Percentiles rank a stretch among this genome's conserved stretches.
These are phyloP conservation scores for Dichetophora obliterata DNA, from an alignment of 2,888 invertebrate genomes.

Conservation along the genomic window DNA sequence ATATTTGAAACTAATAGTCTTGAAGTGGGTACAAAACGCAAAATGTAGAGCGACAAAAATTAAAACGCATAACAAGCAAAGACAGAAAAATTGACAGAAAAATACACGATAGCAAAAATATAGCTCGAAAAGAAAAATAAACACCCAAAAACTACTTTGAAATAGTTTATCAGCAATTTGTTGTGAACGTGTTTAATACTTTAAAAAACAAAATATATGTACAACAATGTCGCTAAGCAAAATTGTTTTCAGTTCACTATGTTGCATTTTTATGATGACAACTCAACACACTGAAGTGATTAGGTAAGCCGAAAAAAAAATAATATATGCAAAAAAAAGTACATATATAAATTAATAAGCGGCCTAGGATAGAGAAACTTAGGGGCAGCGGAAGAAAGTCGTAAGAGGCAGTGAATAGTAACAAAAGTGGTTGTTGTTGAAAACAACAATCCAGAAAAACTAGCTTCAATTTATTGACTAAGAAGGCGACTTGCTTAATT, in stretches of 20 bases:
- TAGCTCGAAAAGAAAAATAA: conserved; percentile 8
- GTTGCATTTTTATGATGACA: conserved; percentile 35
- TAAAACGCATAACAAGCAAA: conserved; percentile 7
- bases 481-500: too few species aligned
- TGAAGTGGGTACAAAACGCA: background rate
- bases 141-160: conserved; percentile 27
- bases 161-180: conserved; percentile 14
- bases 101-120: conserved; percentile 12
- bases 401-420: background rate
- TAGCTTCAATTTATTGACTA: too few species aligned
- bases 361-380: background rate
- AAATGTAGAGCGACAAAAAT: conserved; percentile 11
- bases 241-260: conserved; percentile 38
- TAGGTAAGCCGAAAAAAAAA: conserved; percentile 33
- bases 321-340: background rate
- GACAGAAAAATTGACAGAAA: conserved; percentile 16
- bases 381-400: background rate
- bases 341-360: background rate
- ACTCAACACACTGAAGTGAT: conserved; percentile 17
- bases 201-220: background rate
- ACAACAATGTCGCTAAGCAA: conserved; percentile 39
- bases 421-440: background rate
- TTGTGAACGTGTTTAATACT: conserved; percentile 9
- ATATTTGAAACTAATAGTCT: background rate
- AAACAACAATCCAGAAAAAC: background rate